These are phyloP conservation scores for Ceratotherium simum DNA, from an alignment of 2,113 vertebrate genomes.

Conservation along the genomic window DNA sequence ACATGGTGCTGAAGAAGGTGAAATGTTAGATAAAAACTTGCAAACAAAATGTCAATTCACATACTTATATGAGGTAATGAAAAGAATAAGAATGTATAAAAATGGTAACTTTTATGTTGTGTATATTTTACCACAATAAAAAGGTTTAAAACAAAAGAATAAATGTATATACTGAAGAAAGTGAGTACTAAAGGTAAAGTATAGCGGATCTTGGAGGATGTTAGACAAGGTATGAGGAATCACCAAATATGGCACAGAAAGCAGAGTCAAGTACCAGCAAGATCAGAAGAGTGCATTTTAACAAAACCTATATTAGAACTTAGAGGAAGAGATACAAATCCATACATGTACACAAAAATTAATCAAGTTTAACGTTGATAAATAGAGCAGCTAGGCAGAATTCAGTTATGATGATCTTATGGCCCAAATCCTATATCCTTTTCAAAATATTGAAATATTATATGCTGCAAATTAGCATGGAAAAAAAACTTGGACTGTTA, in stretches of 20 bases:
- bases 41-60: slow-evolving; percentile 10
- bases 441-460: slow-evolving; percentile 16
- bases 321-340: slow-evolving; percentile 34
- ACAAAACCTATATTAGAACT: slow-evolving; percentile 19
- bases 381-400: slow-evolving; percentile 11
- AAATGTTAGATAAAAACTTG: slow-evolving; percentile 39
- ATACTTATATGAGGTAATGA: neutral
- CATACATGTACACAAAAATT: neutral
- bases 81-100: neutral
- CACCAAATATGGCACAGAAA: neutral
- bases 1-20: neutral
- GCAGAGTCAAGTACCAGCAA: neutral
- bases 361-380: slow-evolving; percentile 20
- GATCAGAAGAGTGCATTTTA: neutral
- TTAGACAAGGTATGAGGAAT: neutral
- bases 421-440: neutral
- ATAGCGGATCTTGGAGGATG: neutral
- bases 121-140: neutral
- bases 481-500: neutral
- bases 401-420: neutral
- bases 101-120: neutral
- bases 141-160: neutral
- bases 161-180: neutral
- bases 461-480: neutral
- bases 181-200: neutral